Conservation (phyloP, 1,140 invertebrate genomes). For the Teleopsis dalmanni region DNA sequence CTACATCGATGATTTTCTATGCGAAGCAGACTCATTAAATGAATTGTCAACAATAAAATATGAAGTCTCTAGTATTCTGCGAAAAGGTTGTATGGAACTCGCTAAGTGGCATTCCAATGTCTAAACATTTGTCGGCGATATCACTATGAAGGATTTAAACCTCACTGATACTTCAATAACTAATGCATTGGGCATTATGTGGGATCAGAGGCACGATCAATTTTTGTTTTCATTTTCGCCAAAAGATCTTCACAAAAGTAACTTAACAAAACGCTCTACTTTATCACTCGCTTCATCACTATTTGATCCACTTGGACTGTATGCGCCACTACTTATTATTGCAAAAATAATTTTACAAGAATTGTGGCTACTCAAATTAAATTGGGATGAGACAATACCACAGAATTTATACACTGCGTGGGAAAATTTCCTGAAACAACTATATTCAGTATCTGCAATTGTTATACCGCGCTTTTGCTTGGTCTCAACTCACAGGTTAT, state of each 20-base stretch:
- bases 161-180: neutral
- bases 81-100: slow-evolving; percentile 12
- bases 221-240: neutral
- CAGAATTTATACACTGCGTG: neutral
- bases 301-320: slow-evolving; percentile 2
- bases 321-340: neutral
- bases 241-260: slow-evolving; percentile 24
- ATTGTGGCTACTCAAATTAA: neutral
- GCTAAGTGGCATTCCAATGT: slow-evolving; percentile 28
- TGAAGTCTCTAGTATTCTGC: slow-evolving; percentile 18
- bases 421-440: neutral
- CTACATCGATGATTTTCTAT: slow-evolving; percentile 46
- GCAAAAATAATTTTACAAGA: slow-evolving; percentile 6
- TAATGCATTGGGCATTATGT: neutral
- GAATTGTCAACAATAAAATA: slow-evolving; percentile 16
- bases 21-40: slow-evolving; percentile 23
- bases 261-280: slow-evolving; percentile 13
- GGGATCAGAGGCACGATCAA: slow-evolving; percentile 4
- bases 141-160: neutral
- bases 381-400: neutral
- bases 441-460: no score
- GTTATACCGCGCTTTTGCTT: no score
- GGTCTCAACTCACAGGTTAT: no score
- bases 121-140: neutral
- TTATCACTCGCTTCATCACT: neutral